These are phyloP conservation scores for Thecocarcelia acutangulata DNA, from an alignment of 2,888 invertebrate species.

Conservation along the genomic window DNA sequence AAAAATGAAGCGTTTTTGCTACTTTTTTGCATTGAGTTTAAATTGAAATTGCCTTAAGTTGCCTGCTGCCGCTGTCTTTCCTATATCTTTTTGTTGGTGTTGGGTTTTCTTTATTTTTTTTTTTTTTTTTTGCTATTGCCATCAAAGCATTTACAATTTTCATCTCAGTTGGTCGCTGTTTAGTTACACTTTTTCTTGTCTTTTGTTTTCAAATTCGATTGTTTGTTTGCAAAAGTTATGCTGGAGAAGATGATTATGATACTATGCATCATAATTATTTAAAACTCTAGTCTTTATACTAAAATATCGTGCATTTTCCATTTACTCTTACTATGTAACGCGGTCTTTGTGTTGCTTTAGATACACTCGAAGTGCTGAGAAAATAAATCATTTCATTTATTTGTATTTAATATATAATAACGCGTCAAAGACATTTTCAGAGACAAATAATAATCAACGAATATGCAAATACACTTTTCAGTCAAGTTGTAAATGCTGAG, in stretches of 20 bases:
- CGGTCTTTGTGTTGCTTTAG: conserved; percentile 56
- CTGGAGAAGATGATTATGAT: conserved; percentile 20
- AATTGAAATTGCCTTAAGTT: conserved; percentile 57
- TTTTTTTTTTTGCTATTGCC: conserved; percentile 39
- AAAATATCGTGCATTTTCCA: conserved; percentile 18
- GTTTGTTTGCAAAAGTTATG: conserved; percentile 35
- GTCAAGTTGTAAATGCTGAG: too few relatives aligned
- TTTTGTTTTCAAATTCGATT: conserved; percentile 13
- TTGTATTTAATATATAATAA: conserved; percentile 36
- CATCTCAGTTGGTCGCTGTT: conserved; percentile 44
- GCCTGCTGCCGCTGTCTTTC: conserved; percentile 41
- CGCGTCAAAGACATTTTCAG: conserved; percentile 31
- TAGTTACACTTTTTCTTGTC: conserved; percentile 5
- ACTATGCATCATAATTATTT: conserved; percentile 23
- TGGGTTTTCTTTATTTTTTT: conserved; percentile 40
- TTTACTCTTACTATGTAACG: conserved; percentile 74
- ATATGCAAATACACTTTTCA: neutral
- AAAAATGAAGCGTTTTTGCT: conserved; percentile 12
- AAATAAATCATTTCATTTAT: conserved; percentile 20
- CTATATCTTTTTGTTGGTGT: conserved; percentile 30
- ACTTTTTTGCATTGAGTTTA: conserved; percentile 39
- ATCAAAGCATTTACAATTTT: conserved; percentile 52
- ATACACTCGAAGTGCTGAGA: conserved; percentile 4
- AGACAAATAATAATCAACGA: neutral
- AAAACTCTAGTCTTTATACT: conserved; percentile 20